Evolutionary conservation across 2,797 vertebrate genomes (phyloP).

Genomic region (Brotula barbata): DNA sequence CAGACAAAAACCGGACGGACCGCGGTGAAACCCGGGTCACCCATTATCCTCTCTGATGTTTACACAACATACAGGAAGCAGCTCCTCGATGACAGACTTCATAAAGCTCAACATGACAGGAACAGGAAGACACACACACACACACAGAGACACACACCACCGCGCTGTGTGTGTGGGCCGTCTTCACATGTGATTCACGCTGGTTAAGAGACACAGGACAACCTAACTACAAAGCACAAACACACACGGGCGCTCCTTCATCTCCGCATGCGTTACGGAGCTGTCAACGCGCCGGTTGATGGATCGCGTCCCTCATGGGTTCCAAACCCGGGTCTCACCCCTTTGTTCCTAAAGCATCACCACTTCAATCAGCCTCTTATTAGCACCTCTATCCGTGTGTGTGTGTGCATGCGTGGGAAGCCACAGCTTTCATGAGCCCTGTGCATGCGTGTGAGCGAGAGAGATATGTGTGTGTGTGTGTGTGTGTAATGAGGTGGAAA

Average conservation of each 20-base stretch:
- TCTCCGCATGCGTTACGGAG: constrained; percentile 40
- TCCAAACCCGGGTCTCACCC: constrained; percentile 24
- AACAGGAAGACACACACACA: not conserved
- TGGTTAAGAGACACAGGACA: constrained; percentile 28
- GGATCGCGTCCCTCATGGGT: constrained; percentile 35
- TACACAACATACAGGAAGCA: no score
- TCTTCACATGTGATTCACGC: constrained; percentile 5
- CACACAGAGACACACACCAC: not conserved
- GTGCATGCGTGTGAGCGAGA: not conserved
- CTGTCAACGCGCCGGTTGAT: constrained; percentile 38
- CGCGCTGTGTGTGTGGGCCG: not conserved
- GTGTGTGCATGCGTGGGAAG: constrained; percentile 18
- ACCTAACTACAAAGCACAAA: constrained; percentile 38
- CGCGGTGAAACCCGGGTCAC: no score
- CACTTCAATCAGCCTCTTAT: constrained; percentile 56
- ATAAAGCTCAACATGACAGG: no score
- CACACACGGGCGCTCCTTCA: constrained; percentile 19
- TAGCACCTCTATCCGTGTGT: constrained; percentile 19
- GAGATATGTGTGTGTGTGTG: constrained; percentile 19
- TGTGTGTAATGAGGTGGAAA: constrained; percentile 58
- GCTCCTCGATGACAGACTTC: no score
- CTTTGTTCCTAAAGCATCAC: constrained; percentile 32
- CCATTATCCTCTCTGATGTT: no score
- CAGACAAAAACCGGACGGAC: no score
- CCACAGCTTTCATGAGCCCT: constrained; percentile 38